Conservation (phyloP, 2,888 invertebrate genomes). For the Eupithecia abbreviata region DNA sequence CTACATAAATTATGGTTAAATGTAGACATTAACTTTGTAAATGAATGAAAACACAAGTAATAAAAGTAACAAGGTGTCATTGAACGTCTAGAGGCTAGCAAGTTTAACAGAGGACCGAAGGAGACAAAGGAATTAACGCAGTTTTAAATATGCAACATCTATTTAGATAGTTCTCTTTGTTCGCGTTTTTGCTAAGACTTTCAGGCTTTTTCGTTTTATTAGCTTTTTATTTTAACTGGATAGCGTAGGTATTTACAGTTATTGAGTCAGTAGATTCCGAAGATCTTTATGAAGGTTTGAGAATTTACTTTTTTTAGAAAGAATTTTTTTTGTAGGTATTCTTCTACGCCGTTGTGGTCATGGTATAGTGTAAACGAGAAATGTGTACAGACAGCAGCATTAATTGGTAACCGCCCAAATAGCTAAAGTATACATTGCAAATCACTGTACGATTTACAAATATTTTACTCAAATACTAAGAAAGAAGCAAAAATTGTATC, state of each 20-base stretch:
- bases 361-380: no score
- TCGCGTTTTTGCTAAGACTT: constrained; percentile 22
- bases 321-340: no score
- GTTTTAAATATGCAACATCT: constrained; percentile 37
- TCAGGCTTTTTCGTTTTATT: constrained; percentile 19
- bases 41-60: constrained; percentile 37
- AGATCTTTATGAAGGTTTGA: neutral
- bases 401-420: no score
- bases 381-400: no score
- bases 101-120: constrained; percentile 30
- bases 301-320: no score
- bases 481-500: no score
- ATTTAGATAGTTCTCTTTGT: constrained; percentile 31
- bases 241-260: neutral
- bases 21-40: constrained; percentile 53
- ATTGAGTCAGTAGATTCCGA: neutral
- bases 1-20: constrained; percentile 2
- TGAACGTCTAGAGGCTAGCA: constrained; percentile 30
- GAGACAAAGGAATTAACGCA: constrained; percentile 37
- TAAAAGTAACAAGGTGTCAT: constrained; percentile 26
- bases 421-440: no score
- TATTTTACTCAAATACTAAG: no score
- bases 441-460: no score
- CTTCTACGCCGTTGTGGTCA: no score
- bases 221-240: neutral